These are phyloP conservation scores for Scaptomyza graminum DNA, from an alignment of 1,140 invertebrate species.

Conservation along the genomic window DNA sequence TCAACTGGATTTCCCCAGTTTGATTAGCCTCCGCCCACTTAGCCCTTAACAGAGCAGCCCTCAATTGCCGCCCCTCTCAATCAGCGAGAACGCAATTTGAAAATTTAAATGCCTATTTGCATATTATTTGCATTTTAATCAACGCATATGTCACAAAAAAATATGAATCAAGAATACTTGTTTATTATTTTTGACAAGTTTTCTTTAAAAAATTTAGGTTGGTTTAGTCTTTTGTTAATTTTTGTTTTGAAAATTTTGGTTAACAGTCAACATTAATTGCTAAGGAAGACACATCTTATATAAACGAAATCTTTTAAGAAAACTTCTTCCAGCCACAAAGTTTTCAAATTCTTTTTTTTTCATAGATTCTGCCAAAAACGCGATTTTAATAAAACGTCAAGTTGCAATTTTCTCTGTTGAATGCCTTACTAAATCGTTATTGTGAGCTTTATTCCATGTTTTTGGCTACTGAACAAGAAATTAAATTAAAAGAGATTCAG, in stretches of 20 bases:
- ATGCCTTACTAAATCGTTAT: too few species aligned
- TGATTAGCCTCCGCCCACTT: slow-evolving; percentile 56
- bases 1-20: slow-evolving; percentile 37
- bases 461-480: too few species aligned
- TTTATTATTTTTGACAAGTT: not conserved
- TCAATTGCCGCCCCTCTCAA: slow-evolving; percentile 12
- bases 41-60: not conserved
- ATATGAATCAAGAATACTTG: slow-evolving; percentile 17
- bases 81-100: slow-evolving; percentile 48
- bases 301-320: too few species aligned
- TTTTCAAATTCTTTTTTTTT: too few species aligned
- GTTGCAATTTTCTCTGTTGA: too few species aligned
- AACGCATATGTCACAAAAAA: slow-evolving; percentile 74
- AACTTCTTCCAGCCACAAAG: too few species aligned
- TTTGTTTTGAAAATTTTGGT: not conserved
- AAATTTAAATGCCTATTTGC: slow-evolving; percentile 79
- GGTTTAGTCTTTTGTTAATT: not conserved
- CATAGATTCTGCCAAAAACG: too few species aligned
- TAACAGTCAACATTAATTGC: too few species aligned
- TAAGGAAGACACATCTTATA: too few species aligned
- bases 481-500: too few species aligned
- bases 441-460: too few species aligned
- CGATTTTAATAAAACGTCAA: too few species aligned
- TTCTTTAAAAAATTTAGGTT: not conserved
- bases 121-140: slow-evolving; percentile 77